A percentile compares a stretch with the other conserved stretches of the same genome.
Evolutionary conservation across 2,113 vertebrate species (phyloP).

Genomic region (Elephantulus edwardii): DNA sequence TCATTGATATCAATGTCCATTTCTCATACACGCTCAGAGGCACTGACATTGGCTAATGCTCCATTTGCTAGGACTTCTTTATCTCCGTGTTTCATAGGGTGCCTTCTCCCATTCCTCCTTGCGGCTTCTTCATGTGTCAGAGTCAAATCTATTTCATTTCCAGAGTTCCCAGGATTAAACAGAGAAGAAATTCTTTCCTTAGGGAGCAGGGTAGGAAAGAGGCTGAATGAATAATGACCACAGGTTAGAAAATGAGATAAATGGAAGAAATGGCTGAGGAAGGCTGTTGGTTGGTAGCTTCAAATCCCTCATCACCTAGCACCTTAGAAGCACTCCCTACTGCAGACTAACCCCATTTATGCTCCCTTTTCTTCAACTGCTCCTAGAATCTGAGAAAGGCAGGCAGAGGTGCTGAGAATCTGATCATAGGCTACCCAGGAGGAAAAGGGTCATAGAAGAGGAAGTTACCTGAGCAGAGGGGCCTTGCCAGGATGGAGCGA

Average conservation of each 20-base stretch:
- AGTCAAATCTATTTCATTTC: neutral
- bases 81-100: neutral
- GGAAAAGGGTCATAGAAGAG: neutral
- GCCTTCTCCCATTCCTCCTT: neutral
- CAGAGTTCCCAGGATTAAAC: slow-evolving; percentile 25
- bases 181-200: slow-evolving; percentile 18
- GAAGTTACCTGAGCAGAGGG: neutral
- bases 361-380: neutral
- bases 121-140: neutral
- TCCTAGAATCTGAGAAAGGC: neutral
- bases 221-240: neutral
- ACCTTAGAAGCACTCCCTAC: neutral
- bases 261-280: neutral
- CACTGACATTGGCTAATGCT: neutral
- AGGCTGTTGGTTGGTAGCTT: neutral
- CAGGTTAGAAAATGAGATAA: neutral
- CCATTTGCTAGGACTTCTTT: neutral
- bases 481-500: neutral
- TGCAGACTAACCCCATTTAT: neutral
- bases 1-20: neutral
- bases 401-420: neutral
- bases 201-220: neutral
- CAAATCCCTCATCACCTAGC: neutral
- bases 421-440: neutral
- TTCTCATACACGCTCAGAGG: neutral